Evolutionary conservation across 2,888 invertebrate species (phyloP), one percentile per base, ranked within the genome.

Genomic region (Drosophila anceps): DNA sequence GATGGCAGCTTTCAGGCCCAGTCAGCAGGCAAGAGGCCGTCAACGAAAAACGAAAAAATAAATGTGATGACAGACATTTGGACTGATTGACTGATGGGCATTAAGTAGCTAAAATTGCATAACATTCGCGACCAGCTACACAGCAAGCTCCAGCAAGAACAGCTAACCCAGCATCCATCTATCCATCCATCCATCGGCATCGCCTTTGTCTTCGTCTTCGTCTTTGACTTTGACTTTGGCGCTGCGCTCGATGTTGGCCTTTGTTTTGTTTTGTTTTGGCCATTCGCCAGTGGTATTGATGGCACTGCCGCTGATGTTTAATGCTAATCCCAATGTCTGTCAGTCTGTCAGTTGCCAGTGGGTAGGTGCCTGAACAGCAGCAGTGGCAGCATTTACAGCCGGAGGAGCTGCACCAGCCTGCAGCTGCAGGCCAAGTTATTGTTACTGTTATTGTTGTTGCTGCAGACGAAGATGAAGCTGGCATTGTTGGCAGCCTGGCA

Each of bases 41-140:
- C 65, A 44, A n/a, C 57, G 35, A 24, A 53, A 24, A 54, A 33
- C 55, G 41, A 54, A 48, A 61, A 65, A 80, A 72, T 68, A 76
- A 70, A 79, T 82, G 88, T 64, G 88, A 76, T 84, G 90, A 89
- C 85, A 89, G 88, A 79, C 88, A 89, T 88, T 77, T 73, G 69
- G 83, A 59, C 74, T 80, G 88, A 89, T 88, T 84, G 88, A 89
- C 90, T 89, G 90, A 84, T 89, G 84, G 88, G 81, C 84, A 74
- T 84, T 88, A 88, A 84, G 84, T 88, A 84, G 89, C 84, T 89
- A 43, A 81, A 84, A 88, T 84, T 88, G 84, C 84, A 84, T 83
- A 83, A 88, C 84, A 86, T 83, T 73, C 71, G 74, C 59, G 57
- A 29, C 15, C 33, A 66, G 66, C 54, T 39, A 4, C 61, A 12